phyloP scores from a whole-genome alignment of 2,888 invertebrate species.

The Dynastes tityus region DNA sequence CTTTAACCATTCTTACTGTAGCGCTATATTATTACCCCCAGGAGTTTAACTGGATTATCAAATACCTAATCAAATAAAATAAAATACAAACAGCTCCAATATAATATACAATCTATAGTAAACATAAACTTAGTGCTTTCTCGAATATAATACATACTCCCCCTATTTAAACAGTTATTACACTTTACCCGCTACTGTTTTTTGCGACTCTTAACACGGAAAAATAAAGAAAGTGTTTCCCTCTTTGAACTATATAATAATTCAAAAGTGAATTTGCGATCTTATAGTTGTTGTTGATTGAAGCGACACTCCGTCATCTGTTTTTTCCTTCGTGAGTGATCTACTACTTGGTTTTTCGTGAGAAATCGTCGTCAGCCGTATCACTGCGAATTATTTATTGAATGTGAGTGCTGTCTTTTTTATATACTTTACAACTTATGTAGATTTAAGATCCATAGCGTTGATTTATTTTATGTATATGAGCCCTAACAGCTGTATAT shows the following conservation, averaged over 20 bases:
- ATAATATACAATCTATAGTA: conserved; percentile 1
- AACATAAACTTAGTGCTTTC: conserved; percentile 8
- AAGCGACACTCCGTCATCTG: not conserved
- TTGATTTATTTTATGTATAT: no score
- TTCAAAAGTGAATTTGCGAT: conserved; percentile 7
- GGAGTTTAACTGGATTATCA: not conserved
- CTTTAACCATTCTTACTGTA: conserved; percentile 1
- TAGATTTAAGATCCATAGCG: not conserved
- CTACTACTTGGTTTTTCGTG: conserved; percentile 21
- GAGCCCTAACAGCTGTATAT: no score
- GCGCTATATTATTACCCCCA: not conserved
- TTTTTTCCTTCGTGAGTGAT: conserved; percentile 15
- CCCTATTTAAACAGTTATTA: not conserved
- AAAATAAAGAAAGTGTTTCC: conserved; percentile 7
- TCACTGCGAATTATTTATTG: conserved; percentile 20
- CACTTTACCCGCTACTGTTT: not conserved
- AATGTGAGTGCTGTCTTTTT: conserved; percentile 33
- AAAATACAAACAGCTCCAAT: not conserved
- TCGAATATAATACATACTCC: conserved; percentile 2
- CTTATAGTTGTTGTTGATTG: conserved; percentile 30
- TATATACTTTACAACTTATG: not conserved
- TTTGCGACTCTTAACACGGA: conserved; percentile 3
- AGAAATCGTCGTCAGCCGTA: conserved; percentile 2
- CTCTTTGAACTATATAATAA: not conserved
- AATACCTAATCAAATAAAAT: not conserved